Base-by-base conservation (phyloP, 2,888 invertebrate genomes). In the Atrina japonica region DNA sequence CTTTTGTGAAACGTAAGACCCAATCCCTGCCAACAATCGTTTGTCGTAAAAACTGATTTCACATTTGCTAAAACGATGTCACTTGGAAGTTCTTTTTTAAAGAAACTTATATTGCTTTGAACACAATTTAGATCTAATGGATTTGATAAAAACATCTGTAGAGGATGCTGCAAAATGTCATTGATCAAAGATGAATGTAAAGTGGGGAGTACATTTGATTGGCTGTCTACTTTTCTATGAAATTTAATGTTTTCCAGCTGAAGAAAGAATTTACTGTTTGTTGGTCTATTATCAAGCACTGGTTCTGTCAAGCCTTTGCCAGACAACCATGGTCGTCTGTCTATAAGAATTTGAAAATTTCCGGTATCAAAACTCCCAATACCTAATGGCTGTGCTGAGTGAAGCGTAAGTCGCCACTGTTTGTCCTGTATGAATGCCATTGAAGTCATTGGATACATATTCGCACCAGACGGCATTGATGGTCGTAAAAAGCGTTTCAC, bases 381-480 rank as follows among this genome's bases (percentile, higher is more conserved):
- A 7, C 98, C 99, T 18, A 97, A 92, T 1, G 98, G 81, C 74
- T 88, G 89, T 18, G 77, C 86, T 43, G 80, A 73, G 25, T 88
- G 75, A 6, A 90, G n/a, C 59, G 80, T 81, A 55, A 88, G 63
- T 29, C 90, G 70, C 5, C 58, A 59, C 6, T 61, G 50, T 23
- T 69, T 95, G 91, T 97, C 95, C 81, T 93, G 90, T 59, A 98
- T 95, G 88, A 94, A 98, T 0, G 95, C 95, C 72, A 94, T 94
- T 1, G 95, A 93, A 0, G 97, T 94, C 88, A 99, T 93, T 3
- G 99, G 99, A 92, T 98, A 99, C 91, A 95, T 97, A 91, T 99
- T 97, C 0, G 95, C 98, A 92, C 98, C 98, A 0, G 97, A 88
- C 0, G 98, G 98, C 21, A 98, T 90, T 91, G 98, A 97, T 0